These are phyloP conservation scores for Diogma glabrata DNA, from an alignment of 2,888 invertebrate genomes.

Conservation along the genomic window DNA sequence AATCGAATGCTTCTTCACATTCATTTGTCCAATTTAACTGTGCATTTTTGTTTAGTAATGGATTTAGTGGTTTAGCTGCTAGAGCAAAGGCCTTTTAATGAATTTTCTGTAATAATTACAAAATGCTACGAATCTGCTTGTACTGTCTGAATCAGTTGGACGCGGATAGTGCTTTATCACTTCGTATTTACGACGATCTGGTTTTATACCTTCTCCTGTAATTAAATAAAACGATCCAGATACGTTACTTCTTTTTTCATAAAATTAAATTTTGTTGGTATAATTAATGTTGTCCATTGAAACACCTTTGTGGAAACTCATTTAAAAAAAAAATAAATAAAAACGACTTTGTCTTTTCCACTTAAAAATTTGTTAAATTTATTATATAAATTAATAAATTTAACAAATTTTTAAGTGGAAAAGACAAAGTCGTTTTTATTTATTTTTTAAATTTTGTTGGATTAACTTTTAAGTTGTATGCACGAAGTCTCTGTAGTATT, in stretches of 20 bases:
- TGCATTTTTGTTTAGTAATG: neutral
- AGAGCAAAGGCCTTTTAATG: neutral
- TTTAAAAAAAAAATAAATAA: no score
- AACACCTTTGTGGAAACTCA: no score
- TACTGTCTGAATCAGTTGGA: neutral
- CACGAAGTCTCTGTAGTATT: neutral
- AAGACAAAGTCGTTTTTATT: no score
- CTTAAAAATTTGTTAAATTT: no score
- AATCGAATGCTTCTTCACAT: neutral
- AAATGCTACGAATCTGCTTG: neutral
- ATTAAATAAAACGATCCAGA: no score
- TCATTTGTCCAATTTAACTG: neutral
- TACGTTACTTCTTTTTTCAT: no score
- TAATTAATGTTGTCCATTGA: no score
- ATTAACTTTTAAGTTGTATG: neutral
- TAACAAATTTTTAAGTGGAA: no score
- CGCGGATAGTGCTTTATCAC: neutral
- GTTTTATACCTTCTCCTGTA: neutral
- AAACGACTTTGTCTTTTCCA: no score
- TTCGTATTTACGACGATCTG: neutral
- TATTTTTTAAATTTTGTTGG: neutral
- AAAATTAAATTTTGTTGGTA: no score
- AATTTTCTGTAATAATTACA: neutral
- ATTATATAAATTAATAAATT: no score
- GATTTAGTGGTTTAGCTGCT: neutral